Evolutionary conservation across 2,113 vertebrate genomes (phyloP), one percentile per base, ranked within the genome.

Genomic region (Alectura lathami): DNA sequence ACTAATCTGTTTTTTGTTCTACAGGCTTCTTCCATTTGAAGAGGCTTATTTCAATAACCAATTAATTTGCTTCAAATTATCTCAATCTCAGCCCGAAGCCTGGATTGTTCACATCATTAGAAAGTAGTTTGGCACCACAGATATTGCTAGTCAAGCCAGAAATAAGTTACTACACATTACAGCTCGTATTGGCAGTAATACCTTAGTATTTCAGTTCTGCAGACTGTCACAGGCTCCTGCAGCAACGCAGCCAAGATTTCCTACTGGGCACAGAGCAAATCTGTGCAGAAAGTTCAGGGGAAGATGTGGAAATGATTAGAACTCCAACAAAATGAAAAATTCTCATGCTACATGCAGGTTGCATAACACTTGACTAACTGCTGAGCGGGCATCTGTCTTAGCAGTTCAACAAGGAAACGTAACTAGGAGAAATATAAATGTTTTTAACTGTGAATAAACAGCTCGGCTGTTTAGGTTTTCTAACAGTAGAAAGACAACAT

Each of bases 61-160:
- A 27, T 63, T 74, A 13, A 72, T 90, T 91, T 92, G 3, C 22
- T 92, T 82, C 16, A 53, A 66, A 57, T 53, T 76, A 56, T 7
- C 53, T 62, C 56, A 32, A 90, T 56, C 7, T 67, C 45, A 81
- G 21, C 10, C 34, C 23, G 34, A 81, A 10, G 13, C 38, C 36
- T 62, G 32, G 9, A 43, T n/a, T 78, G 14, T 30, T 91, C 62
- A 76, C 42, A 64, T 89, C n/a, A 68, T 73, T 79, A 66, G 62
- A 83, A 87, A 64, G n/a, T 87, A 91, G 70, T 50, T n/a, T 91
- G 30, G 42, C 43, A 85, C 11, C 23, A 57, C n/a, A 57, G 27
- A 73, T 76, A 34, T 40, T 66, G 24, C n/a, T 79, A 45, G n/a
- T 73, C n/a, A 79, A 45, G 17, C 40, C 83, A 91, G 57, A 87